These are phyloP conservation scores for Heliconius himera DNA, from an alignment of 1,140 invertebrate species.

Conservation along the genomic window DNA sequence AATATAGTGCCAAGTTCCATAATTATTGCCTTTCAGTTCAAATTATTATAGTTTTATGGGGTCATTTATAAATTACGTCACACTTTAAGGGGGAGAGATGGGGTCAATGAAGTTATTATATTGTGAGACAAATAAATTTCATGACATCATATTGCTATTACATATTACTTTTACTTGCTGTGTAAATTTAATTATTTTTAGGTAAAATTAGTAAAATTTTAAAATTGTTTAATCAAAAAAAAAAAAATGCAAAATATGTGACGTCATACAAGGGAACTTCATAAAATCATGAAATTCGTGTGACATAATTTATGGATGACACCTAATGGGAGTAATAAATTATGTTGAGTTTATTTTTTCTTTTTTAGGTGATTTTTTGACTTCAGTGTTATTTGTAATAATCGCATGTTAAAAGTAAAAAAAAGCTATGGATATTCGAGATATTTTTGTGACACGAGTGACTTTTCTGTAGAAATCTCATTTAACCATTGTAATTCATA, in stretches of 20 bases:
- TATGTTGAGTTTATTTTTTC: background rate
- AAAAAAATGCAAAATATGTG: no score
- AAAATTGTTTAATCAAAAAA: no score
- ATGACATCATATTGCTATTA: no score
- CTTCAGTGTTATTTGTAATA: background rate
- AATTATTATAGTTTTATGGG: slow-evolving; percentile 10
- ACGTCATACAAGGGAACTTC: no score
- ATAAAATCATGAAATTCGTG: no score
- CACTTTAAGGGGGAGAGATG: no score
- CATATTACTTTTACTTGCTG: no score
- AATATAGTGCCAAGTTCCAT: slow-evolving; percentile 40
- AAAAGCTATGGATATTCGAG: slow-evolving; percentile 20
- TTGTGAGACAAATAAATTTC: no score
- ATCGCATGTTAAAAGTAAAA: background rate
- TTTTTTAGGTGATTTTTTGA: background rate
- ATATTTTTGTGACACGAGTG: slow-evolving; percentile 30
- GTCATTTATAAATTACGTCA: slow-evolving; percentile 5
- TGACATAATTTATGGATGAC: no score
- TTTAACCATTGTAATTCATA: slow-evolving; percentile 43
- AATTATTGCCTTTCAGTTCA: slow-evolving; percentile 21
- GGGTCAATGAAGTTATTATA: no score
- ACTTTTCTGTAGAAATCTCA: slow-evolving; percentile 46
- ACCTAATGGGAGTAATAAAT: background rate
- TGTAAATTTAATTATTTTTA: no score
- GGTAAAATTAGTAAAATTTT: no score